Base-by-base conservation (phyloP, 2,888 invertebrate species). In the Parascotia fuliginaria region DNA sequence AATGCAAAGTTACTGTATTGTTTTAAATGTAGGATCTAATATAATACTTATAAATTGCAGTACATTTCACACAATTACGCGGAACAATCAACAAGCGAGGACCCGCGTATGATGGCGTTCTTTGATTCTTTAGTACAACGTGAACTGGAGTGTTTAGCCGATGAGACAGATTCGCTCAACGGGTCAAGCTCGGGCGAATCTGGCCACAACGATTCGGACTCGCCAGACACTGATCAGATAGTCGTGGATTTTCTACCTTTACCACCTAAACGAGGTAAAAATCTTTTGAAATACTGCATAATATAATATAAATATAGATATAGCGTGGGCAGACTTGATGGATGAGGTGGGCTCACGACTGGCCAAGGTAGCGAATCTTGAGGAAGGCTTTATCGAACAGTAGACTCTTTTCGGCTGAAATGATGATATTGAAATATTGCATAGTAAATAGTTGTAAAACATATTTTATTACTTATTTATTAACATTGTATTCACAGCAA, bases 41-140 rank as follows among this genome's bases (percentile, higher is more conserved):
- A 4, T 5, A 9, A 34, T 46, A 13, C n/a, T 0, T 13, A 12
- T 11, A 14, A 34, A 11, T 40, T 77, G 9, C 87, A 96, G 93
- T 94, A 95, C 68, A 95, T 97, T 86, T 95, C 97, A 0, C 97
- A 98, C 84, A 98, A 98, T 86, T 97, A 97, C 79, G 96, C 96
- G 70, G 95, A 96, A 63, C 96, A 97, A 72, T 97, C 97, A 6
- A 97, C 96, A 0, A 94, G 95, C 42, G 98, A 98, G 85, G 98
- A 98, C 85, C 96, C 97, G 0, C 94, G 97, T 42, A 98, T 98
- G 98, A 96, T 98, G 96, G 98, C 98, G 22, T 98, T 98, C 90
- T 98, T 98, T 77, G 98, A 98, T 89, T 96, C 97, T 9, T 89
- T 98, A 14, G 97, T 98, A 19, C 98, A 98, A 81, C 94, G 97